These are phyloP conservation scores for Oscheius sp. DNA, from an alignment of 2,888 invertebrate genomes.

Conservation along the genomic window DNA sequence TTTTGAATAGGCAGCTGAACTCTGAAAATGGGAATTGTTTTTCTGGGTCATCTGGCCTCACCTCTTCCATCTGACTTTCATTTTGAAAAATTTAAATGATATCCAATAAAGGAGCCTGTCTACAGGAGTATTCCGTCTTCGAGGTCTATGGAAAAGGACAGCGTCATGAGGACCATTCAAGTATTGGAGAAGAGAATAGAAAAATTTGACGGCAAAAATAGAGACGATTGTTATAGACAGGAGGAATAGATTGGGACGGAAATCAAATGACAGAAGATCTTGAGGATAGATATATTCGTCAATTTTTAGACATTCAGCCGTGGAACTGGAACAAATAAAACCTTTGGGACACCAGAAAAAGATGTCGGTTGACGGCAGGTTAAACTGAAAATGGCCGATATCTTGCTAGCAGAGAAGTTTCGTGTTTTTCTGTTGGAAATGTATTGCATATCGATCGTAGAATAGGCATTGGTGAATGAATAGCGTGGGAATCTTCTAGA, in stretches of 20 bases:
- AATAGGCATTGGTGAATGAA: too few relatives aligned
- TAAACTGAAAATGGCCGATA: not conserved
- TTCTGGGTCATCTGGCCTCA: not conserved
- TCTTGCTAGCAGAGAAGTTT: not conserved
- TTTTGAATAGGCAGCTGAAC: not conserved
- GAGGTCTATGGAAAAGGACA: not conserved
- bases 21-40: not conserved
- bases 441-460: too few relatives aligned
- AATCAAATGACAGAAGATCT: not conserved
- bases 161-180: not conserved
- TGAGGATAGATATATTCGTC: not conserved
- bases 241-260: not conserved
- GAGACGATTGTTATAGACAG: not conserved
- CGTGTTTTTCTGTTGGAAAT: not conserved
- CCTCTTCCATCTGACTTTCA: not conserved
- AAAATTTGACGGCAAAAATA: not conserved
- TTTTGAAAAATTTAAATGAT: not conserved
- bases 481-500: too few relatives aligned
- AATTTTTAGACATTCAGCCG: conserved; percentile 7
- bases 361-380: not conserved
- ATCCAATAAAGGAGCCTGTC: not conserved
- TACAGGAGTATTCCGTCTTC: not conserved
- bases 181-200: not conserved
- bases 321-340: not conserved
- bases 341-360: conserved; percentile 3